Evolutionary conservation across 2,797 vertebrate genomes (phyloP).

Genomic region (Sternotherus odoratus): DNA sequence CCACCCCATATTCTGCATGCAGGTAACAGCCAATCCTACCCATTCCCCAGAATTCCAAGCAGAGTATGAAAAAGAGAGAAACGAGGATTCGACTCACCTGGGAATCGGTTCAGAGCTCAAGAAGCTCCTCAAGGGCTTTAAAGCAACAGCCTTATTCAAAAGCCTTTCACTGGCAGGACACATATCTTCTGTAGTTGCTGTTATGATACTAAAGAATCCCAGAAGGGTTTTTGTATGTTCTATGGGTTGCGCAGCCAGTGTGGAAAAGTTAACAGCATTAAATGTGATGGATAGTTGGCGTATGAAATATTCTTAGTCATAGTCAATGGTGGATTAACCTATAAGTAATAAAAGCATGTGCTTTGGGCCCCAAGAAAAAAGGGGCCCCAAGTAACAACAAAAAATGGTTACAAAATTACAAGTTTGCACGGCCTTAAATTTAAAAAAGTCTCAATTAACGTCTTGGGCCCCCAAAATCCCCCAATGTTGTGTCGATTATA

Average conservation of each 20-base stretch:
- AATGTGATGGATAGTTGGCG: slow-evolving; percentile 66
- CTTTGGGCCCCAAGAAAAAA: too few relatives aligned
- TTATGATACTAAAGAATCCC: slow-evolving; percentile 53
- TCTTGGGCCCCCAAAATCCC: too few relatives aligned
- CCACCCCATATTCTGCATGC: not conserved
- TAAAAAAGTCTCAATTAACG: too few relatives aligned
- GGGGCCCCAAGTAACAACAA: too few relatives aligned
- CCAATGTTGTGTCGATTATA: too few relatives aligned
- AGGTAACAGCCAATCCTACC: not conserved
- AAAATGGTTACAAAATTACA: too few relatives aligned
- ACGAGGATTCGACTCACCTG: slow-evolving; percentile 36
- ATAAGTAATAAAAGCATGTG: too few relatives aligned
- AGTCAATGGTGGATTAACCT: too few relatives aligned
- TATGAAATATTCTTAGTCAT: slow-evolving; percentile 73
- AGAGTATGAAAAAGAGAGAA: slow-evolving; percentile 26
- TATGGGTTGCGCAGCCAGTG: slow-evolving; percentile 47
- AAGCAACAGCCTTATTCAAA: slow-evolving; percentile 31
- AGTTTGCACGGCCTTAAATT: too few relatives aligned
- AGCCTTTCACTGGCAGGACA: slow-evolving; percentile 41
- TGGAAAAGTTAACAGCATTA: slow-evolving; percentile 74
- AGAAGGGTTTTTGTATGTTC: slow-evolving; percentile 39
- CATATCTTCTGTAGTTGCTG: slow-evolving; percentile 43
- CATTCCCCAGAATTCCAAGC: not conserved
- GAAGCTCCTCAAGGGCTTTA: slow-evolving; percentile 35
- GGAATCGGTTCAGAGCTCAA: slow-evolving; percentile 8